Conservation (phyloP, 2,888 invertebrate species). For the Eupelmus urozonus region DNA sequence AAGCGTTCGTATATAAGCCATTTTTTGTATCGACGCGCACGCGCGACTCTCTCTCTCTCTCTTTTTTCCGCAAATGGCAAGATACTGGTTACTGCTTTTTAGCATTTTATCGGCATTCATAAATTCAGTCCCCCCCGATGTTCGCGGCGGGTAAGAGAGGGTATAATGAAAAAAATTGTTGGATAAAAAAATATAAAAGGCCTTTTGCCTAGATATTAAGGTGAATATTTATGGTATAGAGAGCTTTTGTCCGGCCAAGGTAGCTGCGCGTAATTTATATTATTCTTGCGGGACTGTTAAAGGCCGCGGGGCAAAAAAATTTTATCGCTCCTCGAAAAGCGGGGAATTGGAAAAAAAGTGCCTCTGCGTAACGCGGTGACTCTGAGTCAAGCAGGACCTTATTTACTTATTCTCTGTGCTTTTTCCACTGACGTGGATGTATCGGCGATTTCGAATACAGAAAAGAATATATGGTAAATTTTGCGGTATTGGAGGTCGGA, state of each 20-base stretch:
- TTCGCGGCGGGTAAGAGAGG: neutral
- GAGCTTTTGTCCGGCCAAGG: slow-evolving; percentile 16
- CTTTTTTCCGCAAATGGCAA: neutral
- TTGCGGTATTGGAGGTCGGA: slow-evolving; percentile 14
- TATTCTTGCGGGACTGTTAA: neutral
- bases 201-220: slow-evolving; percentile 20
- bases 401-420: no score
- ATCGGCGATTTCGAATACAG: neutral
- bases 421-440: neutral
- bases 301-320: neutral
- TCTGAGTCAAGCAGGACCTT: no score
- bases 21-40: no score
- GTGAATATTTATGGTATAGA: slow-evolving; percentile 34
- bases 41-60: no score
- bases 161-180: slow-evolving; percentile 15
- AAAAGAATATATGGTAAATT: neutral
- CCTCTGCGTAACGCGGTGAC: no score
- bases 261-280: slow-evolving; percentile 27
- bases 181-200: slow-evolving; percentile 21
- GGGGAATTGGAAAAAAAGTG: no score
- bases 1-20: no score
- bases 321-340: no score
- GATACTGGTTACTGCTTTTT: neutral
- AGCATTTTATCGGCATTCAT: slow-evolving; percentile 16
- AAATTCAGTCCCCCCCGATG: slow-evolving; percentile 11